phyloP scores from a whole-genome alignment of 2,797 vertebrate genomes.

The Tiaroga cobitis region DNA sequence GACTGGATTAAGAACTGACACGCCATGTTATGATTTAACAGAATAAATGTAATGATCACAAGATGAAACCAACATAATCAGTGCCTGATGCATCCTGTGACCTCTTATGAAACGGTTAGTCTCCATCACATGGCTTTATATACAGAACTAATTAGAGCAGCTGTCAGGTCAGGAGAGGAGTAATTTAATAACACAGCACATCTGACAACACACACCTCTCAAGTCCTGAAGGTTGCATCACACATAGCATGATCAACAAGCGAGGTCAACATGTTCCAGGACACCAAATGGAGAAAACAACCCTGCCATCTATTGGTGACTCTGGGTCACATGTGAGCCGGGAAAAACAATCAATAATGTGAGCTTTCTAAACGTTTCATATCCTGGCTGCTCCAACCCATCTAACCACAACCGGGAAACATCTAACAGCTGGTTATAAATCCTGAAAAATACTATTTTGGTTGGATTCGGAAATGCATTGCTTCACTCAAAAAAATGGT shows the following conservation, averaged over 20 bases:
- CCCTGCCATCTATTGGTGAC: constrained; percentile 55
- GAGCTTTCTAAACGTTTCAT: background rate
- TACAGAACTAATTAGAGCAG: constrained; percentile 8
- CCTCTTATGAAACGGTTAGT: constrained; percentile 1
- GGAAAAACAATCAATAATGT: background rate
- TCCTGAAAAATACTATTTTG: background rate
- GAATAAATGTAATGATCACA: constrained; percentile 33
- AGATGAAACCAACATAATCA: constrained; percentile 11
- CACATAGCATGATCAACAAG: background rate
- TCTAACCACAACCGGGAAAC: background rate
- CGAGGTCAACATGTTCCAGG: background rate
- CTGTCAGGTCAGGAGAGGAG: constrained; percentile 32
- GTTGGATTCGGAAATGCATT: constrained; percentile 3
- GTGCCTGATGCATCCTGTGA: constrained; percentile 29
- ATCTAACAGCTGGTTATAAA: background rate
- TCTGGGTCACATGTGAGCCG: background rate
- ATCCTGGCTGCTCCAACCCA: background rate
- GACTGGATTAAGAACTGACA: background rate
- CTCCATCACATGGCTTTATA: constrained; percentile 25
- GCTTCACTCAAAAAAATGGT: background rate
- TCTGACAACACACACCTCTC: constrained; percentile 20
- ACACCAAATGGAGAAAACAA: constrained; percentile 32
- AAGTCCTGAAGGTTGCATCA: constrained; percentile 17
- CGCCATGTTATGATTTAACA: constrained; percentile 10
- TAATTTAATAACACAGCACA: constrained; percentile 41